Evolutionary conservation across 1,140 invertebrate genomes (phyloP).

Genomic region (Trichoplusia ni): DNA sequence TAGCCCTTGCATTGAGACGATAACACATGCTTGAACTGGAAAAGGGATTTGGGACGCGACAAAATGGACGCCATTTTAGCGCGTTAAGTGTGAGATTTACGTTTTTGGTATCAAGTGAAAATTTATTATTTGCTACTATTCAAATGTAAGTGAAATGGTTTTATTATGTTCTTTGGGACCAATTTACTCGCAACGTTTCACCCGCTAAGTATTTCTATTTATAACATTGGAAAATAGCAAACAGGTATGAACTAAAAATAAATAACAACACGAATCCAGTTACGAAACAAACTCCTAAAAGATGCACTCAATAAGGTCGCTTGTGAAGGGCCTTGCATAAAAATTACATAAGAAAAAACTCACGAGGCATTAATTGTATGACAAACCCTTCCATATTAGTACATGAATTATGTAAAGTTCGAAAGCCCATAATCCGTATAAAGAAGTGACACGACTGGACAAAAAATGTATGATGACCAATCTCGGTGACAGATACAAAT

Average conservation of each 20-base stretch:
- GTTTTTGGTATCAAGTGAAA: too few species aligned
- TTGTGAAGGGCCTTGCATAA: conserved; percentile 23
- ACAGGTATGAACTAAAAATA: background rate
- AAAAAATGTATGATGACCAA: conserved; percentile 35
- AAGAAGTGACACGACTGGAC: conserved; percentile 21
- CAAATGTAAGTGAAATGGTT: too few species aligned
- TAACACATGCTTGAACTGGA: conserved; percentile 23
- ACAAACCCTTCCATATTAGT: conserved; percentile 13
- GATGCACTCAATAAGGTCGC: conserved; percentile 17
- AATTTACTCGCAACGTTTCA: too few species aligned
- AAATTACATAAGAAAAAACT: conserved; percentile 25
- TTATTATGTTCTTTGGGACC: too few species aligned
- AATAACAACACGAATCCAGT: background rate
- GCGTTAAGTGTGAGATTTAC: too few species aligned
- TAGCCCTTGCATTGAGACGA: conserved; percentile 24
- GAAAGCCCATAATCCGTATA: conserved; percentile 30
- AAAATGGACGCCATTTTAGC: conserved; percentile 26
- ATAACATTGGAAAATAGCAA: too few species aligned
- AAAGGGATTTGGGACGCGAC: conserved; percentile 18
- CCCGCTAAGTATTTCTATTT: too few species aligned
- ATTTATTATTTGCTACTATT: too few species aligned
- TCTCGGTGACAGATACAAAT: conserved; percentile 46
- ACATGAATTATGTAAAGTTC: conserved; percentile 23
- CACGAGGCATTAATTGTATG: conserved; percentile 17
- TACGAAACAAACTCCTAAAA: conserved; percentile 16